Conservation (phyloP, 2,888 invertebrate species). For the Siphlonurus alternatus region DNA sequence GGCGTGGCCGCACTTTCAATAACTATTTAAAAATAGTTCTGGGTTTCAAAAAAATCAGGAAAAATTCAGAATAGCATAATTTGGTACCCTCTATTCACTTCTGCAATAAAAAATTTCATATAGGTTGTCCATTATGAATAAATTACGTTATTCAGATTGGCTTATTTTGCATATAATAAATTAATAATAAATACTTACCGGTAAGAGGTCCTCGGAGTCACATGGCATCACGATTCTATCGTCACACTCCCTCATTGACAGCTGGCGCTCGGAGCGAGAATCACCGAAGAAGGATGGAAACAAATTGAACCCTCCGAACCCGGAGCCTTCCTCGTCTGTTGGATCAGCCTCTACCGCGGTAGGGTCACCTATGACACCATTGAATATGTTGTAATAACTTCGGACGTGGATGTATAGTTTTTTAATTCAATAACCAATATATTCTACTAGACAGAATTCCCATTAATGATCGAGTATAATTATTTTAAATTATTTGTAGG, state of each 20-base stretch:
- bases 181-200: constrained; percentile 33
- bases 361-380: background rate
- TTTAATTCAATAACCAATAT: background rate
- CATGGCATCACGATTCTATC: constrained; percentile 68
- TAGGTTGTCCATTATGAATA: too few species aligned
- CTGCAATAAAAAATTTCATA: too few species aligned
- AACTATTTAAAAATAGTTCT: too few species aligned
- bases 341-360: background rate
- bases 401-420: background rate
- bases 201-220: constrained; percentile 67
- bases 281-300: background rate
- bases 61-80: too few species aligned
- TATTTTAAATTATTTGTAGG: too few species aligned
- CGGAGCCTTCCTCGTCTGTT: constrained; percentile 7
- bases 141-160: too few species aligned
- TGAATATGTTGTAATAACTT: background rate
- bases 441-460: too few species aligned
- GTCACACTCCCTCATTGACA: constrained; percentile 36
- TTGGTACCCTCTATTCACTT: too few species aligned
- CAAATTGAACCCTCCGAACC: background rate
- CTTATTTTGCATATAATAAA: too few species aligned
- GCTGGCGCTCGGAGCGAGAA: constrained; percentile 21
- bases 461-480: too few species aligned
- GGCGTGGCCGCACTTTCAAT: too few species aligned
- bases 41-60: too few species aligned